Evolutionary conservation across 1,140 invertebrate species (phyloP), one percentile per base, ranked within the genome.

Genomic region (Ceratina australensis): DNA sequence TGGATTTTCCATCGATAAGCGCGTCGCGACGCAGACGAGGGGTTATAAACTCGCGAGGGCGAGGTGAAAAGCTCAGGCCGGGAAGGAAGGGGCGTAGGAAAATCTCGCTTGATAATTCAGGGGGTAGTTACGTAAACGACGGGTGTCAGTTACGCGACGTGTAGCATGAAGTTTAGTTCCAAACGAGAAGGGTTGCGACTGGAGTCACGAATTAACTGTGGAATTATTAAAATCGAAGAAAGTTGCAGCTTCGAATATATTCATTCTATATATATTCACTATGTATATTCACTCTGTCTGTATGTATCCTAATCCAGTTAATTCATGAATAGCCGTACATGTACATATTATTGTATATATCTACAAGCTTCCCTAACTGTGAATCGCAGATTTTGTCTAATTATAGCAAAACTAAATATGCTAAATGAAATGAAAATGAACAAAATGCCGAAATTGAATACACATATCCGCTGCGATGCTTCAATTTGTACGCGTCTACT

Each of bases 71-170:
- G 24, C 15, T 10, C 18, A 22, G 33, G 47, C 68, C 47, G 57
- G 42, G 49, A 18, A 16, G 1, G 60, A 26, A 52, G 47, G 59
- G 67, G 54, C 3, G 33, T 50, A 28, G 72, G 72, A 68, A 60
- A 80, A 52, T 60, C 72, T 69, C 72, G 66, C 63, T 80, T 72
- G 33, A 83, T 84, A 84, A 80, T 83, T 84, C 56, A 84, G 24
- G 47, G 28, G 59, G 49, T 74, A 71, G 64, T 80, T 57, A 20
- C 54, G 68, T 72, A 77, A 84, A 80, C 68, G 81, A 72, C 78
- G 72, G 54, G 72, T 80, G 77, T 81, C 82, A 71, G 65, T 80
- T 84, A 77, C 64, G 59, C 42, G 56, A 57, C 47, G 47, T 42
- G 60, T 52, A 65, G 42, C n/a, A 18, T 28, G 22, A 84, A 83